phyloP scores from a whole-genome alignment of 2,113 vertebrate genomes.

The Rhinogobius similis region DNA sequence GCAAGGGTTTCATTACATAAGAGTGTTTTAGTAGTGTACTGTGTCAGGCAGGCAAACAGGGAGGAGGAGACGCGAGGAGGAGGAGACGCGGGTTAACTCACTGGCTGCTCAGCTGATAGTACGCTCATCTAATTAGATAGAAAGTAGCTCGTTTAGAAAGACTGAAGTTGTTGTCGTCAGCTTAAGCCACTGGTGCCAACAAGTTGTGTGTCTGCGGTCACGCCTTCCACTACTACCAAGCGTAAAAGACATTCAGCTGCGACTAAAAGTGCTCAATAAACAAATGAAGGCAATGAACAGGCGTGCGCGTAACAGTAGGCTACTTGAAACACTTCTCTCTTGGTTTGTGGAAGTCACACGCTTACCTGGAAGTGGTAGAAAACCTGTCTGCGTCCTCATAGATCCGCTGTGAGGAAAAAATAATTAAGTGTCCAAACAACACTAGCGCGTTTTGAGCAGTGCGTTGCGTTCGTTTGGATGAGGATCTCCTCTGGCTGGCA shows the following conservation, averaged over 20 bases:
- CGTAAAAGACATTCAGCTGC: slow-evolving; percentile 54
- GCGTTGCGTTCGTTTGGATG: neutral
- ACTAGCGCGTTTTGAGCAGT: neutral
- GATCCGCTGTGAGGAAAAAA: slow-evolving; percentile 42
- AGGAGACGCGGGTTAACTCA: neutral
- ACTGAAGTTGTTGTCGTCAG: slow-evolving; percentile 1
- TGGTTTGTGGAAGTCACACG: neutral
- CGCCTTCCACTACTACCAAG: slow-evolving; percentile 31
- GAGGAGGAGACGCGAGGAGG: neutral
- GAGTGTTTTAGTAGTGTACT: slow-evolving; percentile 55
- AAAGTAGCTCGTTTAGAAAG: slow-evolving; percentile 34
- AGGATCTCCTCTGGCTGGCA: slow-evolving; percentile 1
- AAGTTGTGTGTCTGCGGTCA: neutral
- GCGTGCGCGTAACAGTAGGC: neutral
- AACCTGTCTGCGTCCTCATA: slow-evolving; percentile 55
- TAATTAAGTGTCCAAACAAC: slow-evolving; percentile 11
- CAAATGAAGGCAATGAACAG: slow-evolving; percentile 50
- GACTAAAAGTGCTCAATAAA: slow-evolving; percentile 25
- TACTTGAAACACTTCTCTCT: neutral
- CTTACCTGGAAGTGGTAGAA: slow-evolving; percentile 56
- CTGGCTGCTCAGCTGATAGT: slow-evolving; percentile 36
- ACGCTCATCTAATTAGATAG: slow-evolving; percentile 29
- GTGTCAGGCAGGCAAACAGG: slow-evolving; percentile 18
- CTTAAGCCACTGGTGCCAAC: neutral
- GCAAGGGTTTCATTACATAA: slow-evolving; percentile 72